Conservation (phyloP, 2,113 vertebrate genomes). For the Micromys minutus region DNA sequence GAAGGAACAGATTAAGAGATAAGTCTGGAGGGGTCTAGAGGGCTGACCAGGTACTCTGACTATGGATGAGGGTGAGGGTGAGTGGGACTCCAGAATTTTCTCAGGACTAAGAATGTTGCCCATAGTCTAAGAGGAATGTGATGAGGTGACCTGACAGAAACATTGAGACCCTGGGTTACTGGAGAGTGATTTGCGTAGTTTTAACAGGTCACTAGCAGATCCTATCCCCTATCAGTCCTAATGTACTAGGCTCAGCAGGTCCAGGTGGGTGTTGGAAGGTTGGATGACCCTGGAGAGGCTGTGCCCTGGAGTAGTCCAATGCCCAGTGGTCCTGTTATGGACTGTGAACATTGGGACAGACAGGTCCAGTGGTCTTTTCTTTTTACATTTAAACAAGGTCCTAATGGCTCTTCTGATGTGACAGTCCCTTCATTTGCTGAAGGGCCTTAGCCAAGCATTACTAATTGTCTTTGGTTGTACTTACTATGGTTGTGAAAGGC, state of each 20-base stretch:
- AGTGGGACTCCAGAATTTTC: not conserved
- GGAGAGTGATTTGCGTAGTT: not conserved
- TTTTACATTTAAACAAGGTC: not conserved
- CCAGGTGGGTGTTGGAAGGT: not conserved
- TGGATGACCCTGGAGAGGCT: not conserved
- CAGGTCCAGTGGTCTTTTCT: not conserved
- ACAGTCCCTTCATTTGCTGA: not conserved
- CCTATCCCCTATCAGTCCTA: not conserved
- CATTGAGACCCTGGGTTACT: not conserved
- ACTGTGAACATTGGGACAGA: not conserved
- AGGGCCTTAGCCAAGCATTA: not conserved
- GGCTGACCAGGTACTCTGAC: not conserved
- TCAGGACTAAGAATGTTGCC: not conserved
- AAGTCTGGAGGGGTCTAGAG: not conserved
- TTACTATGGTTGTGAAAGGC: not conserved
- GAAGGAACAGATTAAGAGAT: not conserved
- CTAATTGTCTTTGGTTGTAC: not conserved
- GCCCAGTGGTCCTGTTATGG: not conserved
- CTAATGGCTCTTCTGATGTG: not conserved
- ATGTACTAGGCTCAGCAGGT: not conserved
- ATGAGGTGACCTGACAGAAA: not conserved
- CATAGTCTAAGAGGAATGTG: not conserved
- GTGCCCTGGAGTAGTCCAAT: not conserved
- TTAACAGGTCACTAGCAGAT: not conserved
- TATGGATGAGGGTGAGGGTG: not conserved